Conservation (phyloP, 2,113 vertebrate species). For the Sterrhoptilus dennistouni region DNA sequence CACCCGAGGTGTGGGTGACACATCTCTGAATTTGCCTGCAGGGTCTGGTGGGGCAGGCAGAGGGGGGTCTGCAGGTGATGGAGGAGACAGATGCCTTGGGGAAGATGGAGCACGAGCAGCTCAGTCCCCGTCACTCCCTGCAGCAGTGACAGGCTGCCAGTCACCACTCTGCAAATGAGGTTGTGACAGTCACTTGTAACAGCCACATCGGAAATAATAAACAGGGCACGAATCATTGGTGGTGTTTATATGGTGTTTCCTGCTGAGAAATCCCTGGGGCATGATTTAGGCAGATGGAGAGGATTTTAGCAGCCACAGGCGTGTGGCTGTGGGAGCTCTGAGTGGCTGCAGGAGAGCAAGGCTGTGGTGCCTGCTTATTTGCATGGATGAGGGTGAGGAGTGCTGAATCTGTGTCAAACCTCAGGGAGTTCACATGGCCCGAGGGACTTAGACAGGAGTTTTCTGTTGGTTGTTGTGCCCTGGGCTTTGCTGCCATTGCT, state of each 20-base stretch:
- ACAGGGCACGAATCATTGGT: conserved; percentile 1
- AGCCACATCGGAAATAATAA: conserved; percentile 54
- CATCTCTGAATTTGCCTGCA: conserved; percentile 35
- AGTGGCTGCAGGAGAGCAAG: not conserved
- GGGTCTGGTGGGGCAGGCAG: not conserved
- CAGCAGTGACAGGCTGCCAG: conserved; percentile 70
- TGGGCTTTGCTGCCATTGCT: not conserved
- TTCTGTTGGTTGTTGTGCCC: not conserved
- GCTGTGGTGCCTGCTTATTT: not conserved
- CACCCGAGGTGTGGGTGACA: not conserved
- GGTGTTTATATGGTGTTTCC: conserved; percentile 20
- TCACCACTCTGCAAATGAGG: conserved; percentile 59
- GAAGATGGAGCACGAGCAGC: not conserved
- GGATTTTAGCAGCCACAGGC: not conserved
- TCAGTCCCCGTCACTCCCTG: conserved; percentile 2
- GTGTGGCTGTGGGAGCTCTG: not conserved
- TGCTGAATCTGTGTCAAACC: not conserved
- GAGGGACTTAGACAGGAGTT: not conserved
- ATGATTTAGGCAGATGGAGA: not conserved
- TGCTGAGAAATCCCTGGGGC: conserved; percentile 22
- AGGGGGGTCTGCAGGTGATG: not conserved
- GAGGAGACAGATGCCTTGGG: conserved; percentile 68
- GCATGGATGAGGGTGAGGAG: not conserved
- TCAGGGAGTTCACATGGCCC: not conserved
- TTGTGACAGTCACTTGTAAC: conserved; percentile 51